phyloP scores from a whole-genome alignment of 2,113 vertebrate species.

The Chunga burmeisteri region DNA sequence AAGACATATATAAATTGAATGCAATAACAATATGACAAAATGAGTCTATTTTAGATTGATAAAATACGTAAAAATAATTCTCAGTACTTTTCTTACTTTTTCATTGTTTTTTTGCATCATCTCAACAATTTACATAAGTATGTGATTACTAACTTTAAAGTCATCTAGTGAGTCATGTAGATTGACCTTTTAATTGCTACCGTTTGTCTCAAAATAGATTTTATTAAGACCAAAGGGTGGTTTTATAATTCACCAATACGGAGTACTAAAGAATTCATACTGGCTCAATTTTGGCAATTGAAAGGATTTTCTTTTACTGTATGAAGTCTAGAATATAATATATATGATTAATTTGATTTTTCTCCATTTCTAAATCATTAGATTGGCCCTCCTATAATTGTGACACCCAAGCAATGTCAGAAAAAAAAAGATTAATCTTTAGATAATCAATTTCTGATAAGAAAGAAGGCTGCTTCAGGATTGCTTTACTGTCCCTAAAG shows the following conservation, averaged over 20 bases:
- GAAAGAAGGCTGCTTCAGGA: background rate
- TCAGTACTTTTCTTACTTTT: background rate
- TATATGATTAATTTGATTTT: background rate
- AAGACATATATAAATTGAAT: background rate
- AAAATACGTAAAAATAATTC: background rate
- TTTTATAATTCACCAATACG: background rate
- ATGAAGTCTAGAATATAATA: background rate
- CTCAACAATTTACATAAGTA: background rate
- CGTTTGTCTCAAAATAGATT: background rate
- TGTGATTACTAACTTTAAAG: background rate
- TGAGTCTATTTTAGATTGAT: background rate
- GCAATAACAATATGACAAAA: background rate
- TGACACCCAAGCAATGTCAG: background rate
- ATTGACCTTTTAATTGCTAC: background rate
- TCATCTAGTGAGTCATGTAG: background rate
- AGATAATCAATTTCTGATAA: conserved; percentile 25
- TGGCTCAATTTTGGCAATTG: conserved; percentile 7
- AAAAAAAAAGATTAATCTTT: background rate
- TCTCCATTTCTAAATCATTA: background rate
- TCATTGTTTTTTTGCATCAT: background rate
- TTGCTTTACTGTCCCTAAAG: background rate
- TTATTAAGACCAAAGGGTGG: background rate
- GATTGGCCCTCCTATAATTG: background rate
- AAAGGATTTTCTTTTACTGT: conserved; percentile 3
- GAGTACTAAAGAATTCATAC: background rate